phyloP scores from a whole-genome alignment of 2,888 invertebrate genomes.

The Monochamus alternatus region DNA sequence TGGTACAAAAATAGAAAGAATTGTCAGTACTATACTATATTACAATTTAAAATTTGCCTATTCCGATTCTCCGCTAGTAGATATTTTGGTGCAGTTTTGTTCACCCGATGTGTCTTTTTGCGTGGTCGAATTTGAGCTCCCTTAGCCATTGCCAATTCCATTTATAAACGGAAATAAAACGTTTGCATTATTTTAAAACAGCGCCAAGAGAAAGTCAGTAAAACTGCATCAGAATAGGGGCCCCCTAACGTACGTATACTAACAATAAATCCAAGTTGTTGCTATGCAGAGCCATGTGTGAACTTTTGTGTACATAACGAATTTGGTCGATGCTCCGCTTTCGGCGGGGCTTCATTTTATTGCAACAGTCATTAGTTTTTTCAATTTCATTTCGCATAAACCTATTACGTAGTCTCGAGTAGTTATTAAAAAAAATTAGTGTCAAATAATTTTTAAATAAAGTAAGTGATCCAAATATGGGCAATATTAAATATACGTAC shows the following conservation, averaged over 20 bases:
- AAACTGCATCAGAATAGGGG: conserved; percentile 11
- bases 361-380: neutral
- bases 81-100: too few relatives aligned
- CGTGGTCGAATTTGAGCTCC: neutral
- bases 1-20: too few relatives aligned
- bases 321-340: conserved; percentile 5
- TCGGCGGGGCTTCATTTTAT: conserved; percentile 8
- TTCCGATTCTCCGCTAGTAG: too few relatives aligned
- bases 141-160: conserved; percentile 13
- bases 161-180: conserved; percentile 15
- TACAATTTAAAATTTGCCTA: too few relatives aligned
- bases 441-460: too few relatives aligned
- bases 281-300: conserved; percentile 20
- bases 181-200: conserved; percentile 20
- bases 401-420: too few relatives aligned
- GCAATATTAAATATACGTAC: too few relatives aligned
- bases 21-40: too few relatives aligned
- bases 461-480: too few relatives aligned
- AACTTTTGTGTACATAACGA: conserved; percentile 10
- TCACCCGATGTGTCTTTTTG: too few relatives aligned
- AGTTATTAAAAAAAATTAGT: too few relatives aligned
- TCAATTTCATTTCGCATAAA: too few relatives aligned
- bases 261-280: conserved; percentile 24
- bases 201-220: conserved; percentile 12
- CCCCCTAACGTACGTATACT: conserved; percentile 16